Base-by-base conservation (phyloP, 37 sponge, comb jelly and placozoan species). In the Ianthella basta region DNA sequence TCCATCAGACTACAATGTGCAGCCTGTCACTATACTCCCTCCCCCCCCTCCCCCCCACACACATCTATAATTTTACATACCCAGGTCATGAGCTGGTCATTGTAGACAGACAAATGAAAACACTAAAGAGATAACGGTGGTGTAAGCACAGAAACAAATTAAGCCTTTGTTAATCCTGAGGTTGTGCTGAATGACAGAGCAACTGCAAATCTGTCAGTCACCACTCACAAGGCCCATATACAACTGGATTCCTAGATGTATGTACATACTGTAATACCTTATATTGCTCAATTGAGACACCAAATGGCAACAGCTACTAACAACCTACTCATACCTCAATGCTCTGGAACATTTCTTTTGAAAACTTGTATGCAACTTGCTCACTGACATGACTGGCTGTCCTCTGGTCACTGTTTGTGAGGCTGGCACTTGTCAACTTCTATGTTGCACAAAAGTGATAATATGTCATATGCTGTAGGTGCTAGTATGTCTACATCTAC, bases 311-410 rank as follows among this genome's bases (percentile, higher is more conserved):
- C n/a, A n/a, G n/a, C n/a, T n/a, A n/a, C n/a, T n/a, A n/a, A n/a
- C n/a, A n/a, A 39, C 14, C 20, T 16, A 70, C 37, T 0, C 36
- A 19, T 74, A 95, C 92, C 85, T 84, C 88, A 0, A 90, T 15
- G 36, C 78, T 60, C 27, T 88, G 37, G 40, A 96, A 88, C 84
- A 91, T 86, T 50, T 82, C 81, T 57, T 88, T 90, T 44, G 88
- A 82, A 80, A 96, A 96, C 63, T 88, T 92, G 82, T 74, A 86
- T 1, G 84, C 53, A 66, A 90, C 44, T 30, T 33, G 12, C 21
- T 84, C 54, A 59, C 40, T 75, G 36, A 89, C 90, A 30, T 87
- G 60, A 53, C 69, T 87, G 21, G 63, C 50, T 15, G 81, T 74
- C 8, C 38, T 57, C 18, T 40, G 41, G 15, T 14, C 3, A n/a